Base-by-base conservation (phyloP, 2,797 vertebrate genomes). In the Pitangus sulphuratus region DNA sequence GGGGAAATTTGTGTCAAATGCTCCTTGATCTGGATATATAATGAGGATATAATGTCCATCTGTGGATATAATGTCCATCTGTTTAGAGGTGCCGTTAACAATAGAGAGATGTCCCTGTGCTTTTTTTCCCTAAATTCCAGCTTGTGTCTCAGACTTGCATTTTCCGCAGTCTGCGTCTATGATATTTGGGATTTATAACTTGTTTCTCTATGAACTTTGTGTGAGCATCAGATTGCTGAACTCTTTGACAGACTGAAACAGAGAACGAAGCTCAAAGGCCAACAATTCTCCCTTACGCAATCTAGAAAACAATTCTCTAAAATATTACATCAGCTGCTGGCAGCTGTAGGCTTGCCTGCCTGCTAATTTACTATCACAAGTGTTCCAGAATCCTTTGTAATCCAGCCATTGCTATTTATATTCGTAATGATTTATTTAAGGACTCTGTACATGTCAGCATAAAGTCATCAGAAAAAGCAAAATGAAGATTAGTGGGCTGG, bases 291-390 rank as follows among this genome's bases (percentile, higher is more conserved):
- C 79, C 77, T 94, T 89, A 88, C 6, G 8, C 91, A 95, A 91
- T 87, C 74, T 81, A 71, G 92, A 93, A 95, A 96, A 97, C 83
- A 93, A 94, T 84, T 80, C 85, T 88, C 71, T 94, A 94, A 94
- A 94, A 93, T 94, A 97, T 93, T 96, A 89, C 89, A 95, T 96
- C 91, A 96, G 92, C 84, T 92, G 74, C 56, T 97, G 95, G 90
- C 96, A 96, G 89, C 94, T 85, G 74, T 84, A 92, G 31, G 76
- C 90, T 93, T 95, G 84, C 90, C 72, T 87, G 92, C 74, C 80
- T 92, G 82, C 91, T 94, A 87, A 91, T 96, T 97, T 94, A 91
- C 85, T 85, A 65, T 82, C 30, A 2, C 90, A 94, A 95, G 42
- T 87, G 84, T 95, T 97, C 86, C 93, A 94, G 87, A 94, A 96